These are phyloP conservation scores for Iphiclides podalirius DNA, from an alignment of 2,888 invertebrate species.

Conservation along the genomic window DNA sequence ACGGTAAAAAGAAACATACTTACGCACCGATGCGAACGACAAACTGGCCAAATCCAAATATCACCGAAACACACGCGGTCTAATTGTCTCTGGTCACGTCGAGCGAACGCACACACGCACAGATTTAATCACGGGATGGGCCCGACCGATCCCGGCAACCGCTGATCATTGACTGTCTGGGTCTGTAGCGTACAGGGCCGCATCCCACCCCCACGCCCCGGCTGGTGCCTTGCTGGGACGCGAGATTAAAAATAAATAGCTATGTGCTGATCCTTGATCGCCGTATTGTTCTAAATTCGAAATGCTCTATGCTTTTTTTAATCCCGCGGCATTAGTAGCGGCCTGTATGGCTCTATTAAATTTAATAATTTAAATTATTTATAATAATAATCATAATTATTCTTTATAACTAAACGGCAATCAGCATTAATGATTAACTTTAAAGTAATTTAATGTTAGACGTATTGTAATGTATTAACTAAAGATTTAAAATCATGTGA, in stretches of 20 bases:
- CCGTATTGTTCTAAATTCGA: background rate
- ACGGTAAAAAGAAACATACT: too few species aligned
- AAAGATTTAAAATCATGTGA: too few species aligned
- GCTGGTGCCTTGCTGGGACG: conserved; percentile 4
- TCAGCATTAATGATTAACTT: too few species aligned
- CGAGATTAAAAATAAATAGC: conserved; percentile 21
- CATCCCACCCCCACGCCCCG: conserved; percentile 13
- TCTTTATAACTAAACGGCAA: too few species aligned
- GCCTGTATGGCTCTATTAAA: too few species aligned
- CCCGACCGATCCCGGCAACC: conserved; percentile 7
- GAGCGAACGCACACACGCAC: background rate
- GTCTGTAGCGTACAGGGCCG: conserved; percentile 6
- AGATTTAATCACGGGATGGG: background rate
- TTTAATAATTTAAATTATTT: too few species aligned
- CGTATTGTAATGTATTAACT: too few species aligned
- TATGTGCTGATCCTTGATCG: conserved; percentile 1
- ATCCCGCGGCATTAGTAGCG: background rate
- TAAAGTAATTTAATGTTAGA: too few species aligned
- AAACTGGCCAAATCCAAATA: conserved; percentile 7
- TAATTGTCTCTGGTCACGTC: background rate
- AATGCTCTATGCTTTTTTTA: conserved; percentile 1
- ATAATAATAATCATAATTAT: too few species aligned
- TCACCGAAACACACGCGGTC: background rate
- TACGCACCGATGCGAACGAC: too few species aligned
- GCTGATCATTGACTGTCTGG: conserved; percentile 16